Evolutionary conservation across 2,888 invertebrate species (phyloP), one percentile per base, ranked within the genome.

Genomic region (Drosophila pseudotakahashii): DNA sequence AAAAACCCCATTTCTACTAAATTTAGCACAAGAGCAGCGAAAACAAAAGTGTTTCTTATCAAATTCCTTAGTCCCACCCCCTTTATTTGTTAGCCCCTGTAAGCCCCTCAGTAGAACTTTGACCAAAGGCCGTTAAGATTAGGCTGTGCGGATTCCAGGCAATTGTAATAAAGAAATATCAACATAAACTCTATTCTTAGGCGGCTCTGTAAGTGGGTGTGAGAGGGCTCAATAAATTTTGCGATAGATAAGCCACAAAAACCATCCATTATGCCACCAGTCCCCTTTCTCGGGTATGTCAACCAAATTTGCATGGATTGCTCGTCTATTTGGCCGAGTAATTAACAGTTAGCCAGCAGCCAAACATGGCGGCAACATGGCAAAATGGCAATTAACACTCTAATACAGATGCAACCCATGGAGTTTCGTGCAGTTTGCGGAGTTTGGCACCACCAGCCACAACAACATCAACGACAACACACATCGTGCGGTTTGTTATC

Each of bases 21-120:
- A 42, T 34, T 13, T 5, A 57, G 34, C 10, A 39, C 34, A 41
- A n/a, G n/a, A 26, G 16, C 54, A 71, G 58, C 59, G 55, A 82
- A 82, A 83, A 78, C 87, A 88, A 83, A 87, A 83, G 82, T 88
- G 64, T n/a, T 83, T 77, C 87, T 82, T 82, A 82, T 82, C 81
- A 82, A 71, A 26, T 50, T 67, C 42, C 44, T n/a, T 61, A 16
- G 16, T 5, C 54, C 6, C 23, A 7, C 6, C 26, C 2, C 32
- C 23, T n/a, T n/a, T 13, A 7, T 16, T 16, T 16, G 13, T 16
- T 16, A 13, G 32, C 48, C 41, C 26, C 51, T 11, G 44, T 32
- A 44, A 16, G 3, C 26, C 34, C 32, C n/a, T n/a, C 73, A 63
- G 54, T 53, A 73, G 87, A 77, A 82, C 82, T 86, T 86, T 78